A percentile compares a stretch with the other conserved stretches of the same genome.
Conservation (phyloP, 2,797 vertebrate genomes). For the Brachymystax lenok region DNA sequence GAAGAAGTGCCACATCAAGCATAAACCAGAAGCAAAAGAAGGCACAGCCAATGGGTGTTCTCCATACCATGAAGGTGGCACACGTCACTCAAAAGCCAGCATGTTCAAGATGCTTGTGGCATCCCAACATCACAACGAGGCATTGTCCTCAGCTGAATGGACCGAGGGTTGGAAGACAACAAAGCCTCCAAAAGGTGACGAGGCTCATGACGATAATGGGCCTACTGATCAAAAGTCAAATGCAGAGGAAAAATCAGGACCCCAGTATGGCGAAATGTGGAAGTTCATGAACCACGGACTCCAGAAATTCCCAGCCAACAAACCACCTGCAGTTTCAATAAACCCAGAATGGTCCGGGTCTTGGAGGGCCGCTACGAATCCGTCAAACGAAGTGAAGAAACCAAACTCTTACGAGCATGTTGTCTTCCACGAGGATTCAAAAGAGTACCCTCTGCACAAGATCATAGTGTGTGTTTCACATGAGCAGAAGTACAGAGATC, state of each 20-base stretch:
- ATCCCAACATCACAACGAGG: constrained; percentile 43
- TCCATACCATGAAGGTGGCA: not conserved
- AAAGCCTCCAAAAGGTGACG: constrained; percentile 42
- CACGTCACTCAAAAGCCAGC: constrained; percentile 4
- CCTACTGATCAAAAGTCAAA: not conserved
- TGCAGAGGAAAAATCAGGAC: not conserved
- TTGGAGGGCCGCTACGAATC: constrained; percentile 48
- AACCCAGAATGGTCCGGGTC: constrained; percentile 49
- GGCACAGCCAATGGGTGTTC: not conserved
- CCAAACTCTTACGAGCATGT: constrained; percentile 10
- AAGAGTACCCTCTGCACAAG: constrained; percentile 20
- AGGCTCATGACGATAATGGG: not conserved
- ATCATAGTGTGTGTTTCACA: constrained; percentile 24
- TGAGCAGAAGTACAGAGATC: constrained; percentile 27
- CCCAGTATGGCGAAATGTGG: constrained; percentile 55
- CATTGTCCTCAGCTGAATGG: constrained; percentile 57
- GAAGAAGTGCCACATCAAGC: constrained; percentile 33
- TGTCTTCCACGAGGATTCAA: not conserved
- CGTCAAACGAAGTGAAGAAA: constrained; percentile 25
- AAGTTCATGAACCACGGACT: constrained; percentile 49
- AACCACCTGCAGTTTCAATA: not conserved
- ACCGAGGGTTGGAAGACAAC: constrained; percentile 59
- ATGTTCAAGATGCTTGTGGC: constrained; percentile 37
- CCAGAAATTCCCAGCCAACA: not conserved
- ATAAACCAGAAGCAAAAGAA: constrained; percentile 10